Evolutionary conservation across 2,888 invertebrate species (phyloP).

Genomic region (Amiota minor): DNA sequence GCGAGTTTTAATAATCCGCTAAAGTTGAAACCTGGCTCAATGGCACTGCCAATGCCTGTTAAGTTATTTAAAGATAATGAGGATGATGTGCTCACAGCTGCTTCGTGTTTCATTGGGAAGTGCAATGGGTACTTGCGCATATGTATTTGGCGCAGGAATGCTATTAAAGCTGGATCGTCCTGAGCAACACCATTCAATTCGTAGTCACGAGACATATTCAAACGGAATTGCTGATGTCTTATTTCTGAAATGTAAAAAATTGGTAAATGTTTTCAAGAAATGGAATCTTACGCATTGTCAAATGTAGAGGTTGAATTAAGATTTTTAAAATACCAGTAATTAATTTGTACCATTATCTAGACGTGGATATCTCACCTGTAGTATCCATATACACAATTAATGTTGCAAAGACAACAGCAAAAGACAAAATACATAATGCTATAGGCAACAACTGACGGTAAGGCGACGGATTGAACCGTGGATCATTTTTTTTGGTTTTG

Average conservation of each 20-base stretch:
- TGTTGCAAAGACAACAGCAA: slow-evolving; percentile 86
- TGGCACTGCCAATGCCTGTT: slow-evolving; percentile 30
- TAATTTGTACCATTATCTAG: background rate
- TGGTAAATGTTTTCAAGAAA: too few relatives aligned
- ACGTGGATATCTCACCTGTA: slow-evolving; percentile 76
- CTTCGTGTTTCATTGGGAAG: slow-evolving; percentile 54
- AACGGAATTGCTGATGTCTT: slow-evolving; percentile 84
- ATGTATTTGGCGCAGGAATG: slow-evolving; percentile 83
- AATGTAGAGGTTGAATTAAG: background rate
- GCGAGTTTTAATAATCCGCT: slow-evolving; percentile 54
- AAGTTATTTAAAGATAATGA: background rate
- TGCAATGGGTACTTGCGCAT: slow-evolving; percentile 75
- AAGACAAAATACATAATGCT: slow-evolving; percentile 83
- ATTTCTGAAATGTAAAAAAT: slow-evolving; percentile 74
- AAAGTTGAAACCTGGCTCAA: slow-evolving; percentile 59
- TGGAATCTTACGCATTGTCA: background rate
- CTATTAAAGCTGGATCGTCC: slow-evolving; percentile 83
- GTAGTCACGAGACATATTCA: slow-evolving; percentile 86
- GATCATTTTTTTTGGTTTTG: slow-evolving; percentile 72
- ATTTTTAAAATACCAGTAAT: too few relatives aligned
- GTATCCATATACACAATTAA: slow-evolving; percentile 87
- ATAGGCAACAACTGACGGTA: slow-evolving; percentile 78
- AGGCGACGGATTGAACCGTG: slow-evolving; percentile 70
- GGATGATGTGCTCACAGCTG: slow-evolving; percentile 14
- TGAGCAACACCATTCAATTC: slow-evolving; percentile 83